A percentile compares a stretch with the other conserved stretches of the same genome.
Evolutionary conservation across 2,888 invertebrate species (phyloP).

Genomic region (Conomelus anceps): DNA sequence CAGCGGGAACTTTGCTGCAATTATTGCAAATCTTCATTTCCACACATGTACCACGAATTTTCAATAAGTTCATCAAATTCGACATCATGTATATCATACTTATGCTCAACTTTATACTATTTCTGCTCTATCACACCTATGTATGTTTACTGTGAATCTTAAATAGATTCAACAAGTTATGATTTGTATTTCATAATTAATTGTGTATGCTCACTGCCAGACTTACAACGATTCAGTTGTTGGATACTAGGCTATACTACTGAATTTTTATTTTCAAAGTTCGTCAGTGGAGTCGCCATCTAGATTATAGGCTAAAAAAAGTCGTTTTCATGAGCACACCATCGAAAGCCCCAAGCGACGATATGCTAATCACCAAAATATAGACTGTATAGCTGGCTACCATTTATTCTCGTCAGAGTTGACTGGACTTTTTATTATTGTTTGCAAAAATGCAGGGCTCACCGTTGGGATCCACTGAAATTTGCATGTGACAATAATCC

Average conservation of each 20-base stretch:
- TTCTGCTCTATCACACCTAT: too few relatives aligned
- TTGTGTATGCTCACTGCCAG: too few relatives aligned
- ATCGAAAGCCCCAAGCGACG: background rate
- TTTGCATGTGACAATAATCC: background rate
- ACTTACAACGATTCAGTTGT: too few relatives aligned
- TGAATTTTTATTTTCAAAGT: background rate
- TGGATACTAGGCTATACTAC: background rate
- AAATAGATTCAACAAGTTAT: too few relatives aligned
- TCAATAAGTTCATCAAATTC: too few relatives aligned
- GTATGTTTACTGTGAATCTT: too few relatives aligned
- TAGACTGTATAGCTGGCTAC: background rate
- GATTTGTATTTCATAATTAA: too few relatives aligned
- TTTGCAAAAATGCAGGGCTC: background rate
- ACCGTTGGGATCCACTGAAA: background rate
- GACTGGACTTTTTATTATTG: background rate
- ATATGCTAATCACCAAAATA: background rate
- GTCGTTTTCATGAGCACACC: background rate
- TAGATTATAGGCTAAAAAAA: background rate
- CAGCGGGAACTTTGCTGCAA: too few relatives aligned
- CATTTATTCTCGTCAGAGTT: background rate
- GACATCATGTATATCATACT: too few relatives aligned
- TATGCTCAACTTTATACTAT: too few relatives aligned
- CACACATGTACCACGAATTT: too few relatives aligned
- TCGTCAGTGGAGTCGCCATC: background rate
- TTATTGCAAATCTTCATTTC: too few relatives aligned